A percentile compares a stretch with the other conserved stretches of the same genome.
Evolutionary conservation across 2,888 invertebrate species (phyloP).

Genomic region (Troilus luridus): DNA sequence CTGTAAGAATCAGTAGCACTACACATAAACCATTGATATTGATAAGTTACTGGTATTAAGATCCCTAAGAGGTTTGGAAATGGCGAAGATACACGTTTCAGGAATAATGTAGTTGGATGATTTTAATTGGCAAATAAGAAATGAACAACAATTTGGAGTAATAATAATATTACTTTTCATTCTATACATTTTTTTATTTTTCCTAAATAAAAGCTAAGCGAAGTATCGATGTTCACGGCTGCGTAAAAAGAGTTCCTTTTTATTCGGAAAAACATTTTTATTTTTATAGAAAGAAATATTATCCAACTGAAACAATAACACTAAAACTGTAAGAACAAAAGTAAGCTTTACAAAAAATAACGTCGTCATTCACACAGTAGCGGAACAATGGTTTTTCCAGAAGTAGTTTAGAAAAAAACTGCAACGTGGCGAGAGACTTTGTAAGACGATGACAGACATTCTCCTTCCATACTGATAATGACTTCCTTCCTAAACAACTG

Average conservation of each 20-base stretch:
- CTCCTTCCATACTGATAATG: conserved; percentile 42
- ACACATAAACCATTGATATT: no score
- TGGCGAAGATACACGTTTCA: no score
- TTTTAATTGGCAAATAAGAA: no score
- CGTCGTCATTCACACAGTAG: background rate
- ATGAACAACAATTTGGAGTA: no score
- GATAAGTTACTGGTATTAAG: no score
- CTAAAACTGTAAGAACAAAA: background rate
- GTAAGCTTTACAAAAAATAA: background rate
- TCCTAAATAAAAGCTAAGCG: no score
- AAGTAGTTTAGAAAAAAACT: conserved; percentile 10
- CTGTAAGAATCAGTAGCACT: no score
- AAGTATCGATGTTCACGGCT: background rate
- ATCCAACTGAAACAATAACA: background rate
- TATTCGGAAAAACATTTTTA: background rate
- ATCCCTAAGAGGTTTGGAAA: no score
- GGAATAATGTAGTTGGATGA: no score
- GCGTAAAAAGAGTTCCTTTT: background rate
- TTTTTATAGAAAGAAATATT: background rate
- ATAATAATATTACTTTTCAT: no score
- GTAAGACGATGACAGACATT: conserved; percentile 20
- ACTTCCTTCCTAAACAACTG: conserved; percentile 38
- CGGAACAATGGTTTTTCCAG: background rate
- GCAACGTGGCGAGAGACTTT: background rate
- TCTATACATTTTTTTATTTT: no score